phyloP scores from a whole-genome alignment of 2,888 invertebrate species.

The Volucella bombylans region DNA sequence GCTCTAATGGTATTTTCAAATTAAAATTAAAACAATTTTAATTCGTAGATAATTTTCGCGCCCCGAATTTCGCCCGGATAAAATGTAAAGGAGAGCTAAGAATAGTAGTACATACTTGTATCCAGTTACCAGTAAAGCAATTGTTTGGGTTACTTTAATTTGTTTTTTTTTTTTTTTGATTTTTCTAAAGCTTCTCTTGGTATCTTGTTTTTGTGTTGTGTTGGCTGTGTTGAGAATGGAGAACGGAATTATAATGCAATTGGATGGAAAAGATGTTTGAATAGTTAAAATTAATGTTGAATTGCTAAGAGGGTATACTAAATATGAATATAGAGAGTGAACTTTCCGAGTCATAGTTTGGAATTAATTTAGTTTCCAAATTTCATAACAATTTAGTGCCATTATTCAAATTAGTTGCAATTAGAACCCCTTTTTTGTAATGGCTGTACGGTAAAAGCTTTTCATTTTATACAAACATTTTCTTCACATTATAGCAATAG shows the following conservation, averaged over 20 bases:
- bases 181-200: background rate
- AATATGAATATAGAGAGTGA: background rate
- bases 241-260: slow-evolving; percentile 55
- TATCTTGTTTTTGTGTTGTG: slow-evolving; percentile 8
- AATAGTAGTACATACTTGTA: slow-evolving; percentile 34
- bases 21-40: slow-evolving; percentile 69
- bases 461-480: slow-evolving; percentile 35
- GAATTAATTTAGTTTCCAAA: slow-evolving; percentile 28
- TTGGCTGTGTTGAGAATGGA: slow-evolving; percentile 4
- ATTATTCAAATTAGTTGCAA: slow-evolving; percentile 66
- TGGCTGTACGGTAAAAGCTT: slow-evolving; percentile 23
- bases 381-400: slow-evolving; percentile 41
- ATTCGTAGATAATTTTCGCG: slow-evolving; percentile 63
- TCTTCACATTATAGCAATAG: background rate
- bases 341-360: slow-evolving; percentile 21
- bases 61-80: slow-evolving; percentile 43
- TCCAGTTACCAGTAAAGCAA: slow-evolving; percentile 11
- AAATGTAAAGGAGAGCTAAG: slow-evolving; percentile 15
- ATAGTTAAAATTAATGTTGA: slow-evolving; percentile 59
- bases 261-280: slow-evolving; percentile 57
- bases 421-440: slow-evolving; percentile 37
- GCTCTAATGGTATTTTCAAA: slow-evolving; percentile 63
- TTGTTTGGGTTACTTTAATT: slow-evolving; percentile 21
- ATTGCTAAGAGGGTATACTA: slow-evolving; percentile 32
- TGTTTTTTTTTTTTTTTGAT: slow-evolving; percentile 19